phyloP scores from a whole-genome alignment of 2,797 vertebrate species.

The Chaetophractus vellerosus region DNA sequence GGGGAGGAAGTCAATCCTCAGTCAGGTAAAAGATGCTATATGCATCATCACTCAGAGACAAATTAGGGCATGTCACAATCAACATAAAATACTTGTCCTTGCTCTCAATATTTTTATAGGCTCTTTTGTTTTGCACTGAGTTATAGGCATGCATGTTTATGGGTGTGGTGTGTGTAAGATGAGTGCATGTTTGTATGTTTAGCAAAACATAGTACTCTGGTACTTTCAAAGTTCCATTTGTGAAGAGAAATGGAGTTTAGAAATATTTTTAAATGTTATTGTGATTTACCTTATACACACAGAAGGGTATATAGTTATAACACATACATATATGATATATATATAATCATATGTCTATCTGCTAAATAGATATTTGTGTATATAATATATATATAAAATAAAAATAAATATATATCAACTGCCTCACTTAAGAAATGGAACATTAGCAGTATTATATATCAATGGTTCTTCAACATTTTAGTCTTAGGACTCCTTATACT shows the following conservation, averaged over 20 bases:
- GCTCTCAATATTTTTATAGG: background rate
- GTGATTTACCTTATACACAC: background rate
- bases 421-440: background rate
- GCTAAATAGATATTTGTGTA: too few species aligned
- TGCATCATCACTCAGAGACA: too few species aligned
- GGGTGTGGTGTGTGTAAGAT: background rate
- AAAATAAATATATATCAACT: background rate
- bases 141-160: background rate
- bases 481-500: background rate
- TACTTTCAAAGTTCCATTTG: constrained; percentile 7
- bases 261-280: background rate
- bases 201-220: background rate
- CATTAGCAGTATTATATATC: background rate
- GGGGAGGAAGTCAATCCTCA: too few species aligned
- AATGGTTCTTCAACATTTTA: background rate
- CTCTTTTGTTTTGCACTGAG: background rate
- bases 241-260: background rate
- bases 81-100: background rate
- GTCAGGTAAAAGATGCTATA: too few species aligned
- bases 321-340: too few species aligned
- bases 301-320: background rate
- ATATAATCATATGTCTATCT: too few species aligned
- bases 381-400: background rate
- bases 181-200: background rate
- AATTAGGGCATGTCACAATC: background rate